Evolutionary conservation across 1,140 invertebrate genomes (phyloP).

Genomic region (Triops cancriformis): DNA sequence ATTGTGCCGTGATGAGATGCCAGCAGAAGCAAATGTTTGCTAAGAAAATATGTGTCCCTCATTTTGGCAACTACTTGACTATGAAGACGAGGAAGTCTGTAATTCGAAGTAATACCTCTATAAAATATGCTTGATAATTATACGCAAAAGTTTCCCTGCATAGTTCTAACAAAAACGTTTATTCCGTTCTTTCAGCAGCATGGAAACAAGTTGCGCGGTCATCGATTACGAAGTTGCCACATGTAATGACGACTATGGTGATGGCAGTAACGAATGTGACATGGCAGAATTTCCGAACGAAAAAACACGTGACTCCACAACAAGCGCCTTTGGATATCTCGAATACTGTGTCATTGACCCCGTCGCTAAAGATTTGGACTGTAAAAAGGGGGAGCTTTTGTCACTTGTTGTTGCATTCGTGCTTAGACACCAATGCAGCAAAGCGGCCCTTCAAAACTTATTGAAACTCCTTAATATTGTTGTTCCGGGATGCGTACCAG

Average conservation of each 20-base stretch:
- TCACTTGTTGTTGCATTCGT: too few species aligned
- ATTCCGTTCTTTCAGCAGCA: neutral
- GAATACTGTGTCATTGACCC: neutral
- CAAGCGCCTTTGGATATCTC: neutral
- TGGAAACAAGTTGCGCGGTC: neutral
- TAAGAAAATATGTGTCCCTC: neutral
- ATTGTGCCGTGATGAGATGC: neutral
- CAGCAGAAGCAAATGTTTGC: neutral
- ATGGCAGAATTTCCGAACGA: neutral
- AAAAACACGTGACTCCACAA: neutral
- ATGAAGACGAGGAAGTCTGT: neutral
- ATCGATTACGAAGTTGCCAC: neutral
- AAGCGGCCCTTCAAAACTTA: too few species aligned
- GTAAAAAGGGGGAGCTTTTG: too few species aligned
- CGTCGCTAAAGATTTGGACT: neutral
- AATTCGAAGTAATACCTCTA: neutral
- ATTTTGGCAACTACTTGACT: neutral
- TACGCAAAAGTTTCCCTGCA: neutral
- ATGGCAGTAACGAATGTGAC: neutral
- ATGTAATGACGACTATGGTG: neutral
- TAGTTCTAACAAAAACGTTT: neutral
- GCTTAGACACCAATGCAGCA: too few species aligned
- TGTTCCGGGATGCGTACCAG: neutral
- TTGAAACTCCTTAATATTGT: conserved; percentile 16
- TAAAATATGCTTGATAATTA: neutral